Conservation (phyloP, 1,140 invertebrate genomes). For the Bombus confusus region DNA sequence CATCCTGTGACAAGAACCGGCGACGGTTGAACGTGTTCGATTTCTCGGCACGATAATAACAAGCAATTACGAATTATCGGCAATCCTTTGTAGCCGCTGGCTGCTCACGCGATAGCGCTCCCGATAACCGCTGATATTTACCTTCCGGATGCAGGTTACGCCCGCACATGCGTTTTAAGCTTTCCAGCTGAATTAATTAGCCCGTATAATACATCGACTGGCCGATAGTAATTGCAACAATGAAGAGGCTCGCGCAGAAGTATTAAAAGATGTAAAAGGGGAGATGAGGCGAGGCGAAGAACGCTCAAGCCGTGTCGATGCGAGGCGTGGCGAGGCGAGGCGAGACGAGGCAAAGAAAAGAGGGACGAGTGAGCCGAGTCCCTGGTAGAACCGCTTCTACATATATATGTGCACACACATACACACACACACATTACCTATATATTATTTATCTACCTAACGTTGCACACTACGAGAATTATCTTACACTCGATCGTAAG, state of each 20-base stretch:
- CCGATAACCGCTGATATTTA: conserved; percentile 71
- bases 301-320: neutral
- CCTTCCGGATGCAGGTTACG: conserved; percentile 69
- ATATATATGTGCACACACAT: rapidly evolving
- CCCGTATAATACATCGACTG: neutral
- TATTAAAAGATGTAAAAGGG: conserved; percentile 47
- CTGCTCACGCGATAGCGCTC: conserved; percentile 61
- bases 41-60: conserved; percentile 68
- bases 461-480: conserved; percentile 4
- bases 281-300: conserved; percentile 15
- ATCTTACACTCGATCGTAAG: conserved; percentile 30
- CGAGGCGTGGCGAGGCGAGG: neutral
- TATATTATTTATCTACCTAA: neutral
- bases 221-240: conserved; percentile 38
- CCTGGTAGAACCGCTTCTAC: neutral
- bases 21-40: conserved; percentile 64
- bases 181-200: conserved; percentile 28
- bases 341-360: neutral
- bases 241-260: conserved; percentile 24
- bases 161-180: conserved; percentile 24
- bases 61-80: conserved; percentile 79
- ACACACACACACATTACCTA: neutral
- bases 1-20: conserved; percentile 72
- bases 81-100: conserved; percentile 65
- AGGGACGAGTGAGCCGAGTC: too few species aligned